Evolutionary conservation across 92 coral and sea anemone genomes (phyloP), one percentile per base, ranked within the genome.

Genomic region (Umimayanthus kanabou): DNA sequence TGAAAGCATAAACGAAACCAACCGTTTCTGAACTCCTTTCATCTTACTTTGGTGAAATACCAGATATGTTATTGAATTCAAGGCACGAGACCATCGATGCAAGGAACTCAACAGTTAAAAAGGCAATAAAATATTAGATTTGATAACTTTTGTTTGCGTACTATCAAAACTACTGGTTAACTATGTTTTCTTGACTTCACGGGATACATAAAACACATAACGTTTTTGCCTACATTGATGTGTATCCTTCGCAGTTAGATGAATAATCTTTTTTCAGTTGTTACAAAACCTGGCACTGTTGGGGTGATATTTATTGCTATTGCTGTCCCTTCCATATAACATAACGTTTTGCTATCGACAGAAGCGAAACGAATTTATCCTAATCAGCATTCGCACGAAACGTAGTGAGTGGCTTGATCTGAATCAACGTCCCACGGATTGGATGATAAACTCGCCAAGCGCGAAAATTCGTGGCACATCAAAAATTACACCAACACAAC

Each of bases 401-500:
- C 58, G 58, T 3, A 14, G 25, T 23, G 1, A 61, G 26, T 22
- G 25, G 69, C 26, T 22, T 6, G 26, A 13, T 53, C 58, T 3
- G 58, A 2, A 53, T 53, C 58, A 53, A 53, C 58, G 58, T 53
- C 20, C 69, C 69, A 61, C 2, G 6, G 25, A 20, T 20, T 61
- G 25, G 26, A 25, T 61, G 69, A 61, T 61, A 5, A 61, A 61
- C 69, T 13, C 80, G 2, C 9, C 26, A 39, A 58, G 16, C 70
- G 72, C 55, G 14, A 30, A 39, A 39, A 80, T 7, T 20, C 71
- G 71, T 80, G 49, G 72, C 73, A 58, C 69, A 80, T 33, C 84
- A 80, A 80, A 75, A 55, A 55, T 29, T 50, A 30, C 28, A 80
- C 84, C 70, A 64, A 55, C 70, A 80, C 15, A 80, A 80, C 84